A percentile compares a stretch with the other conserved stretches of the same genome.
Conservation (phyloP, 2,113 vertebrate species). For the Panthera leo region DNA sequence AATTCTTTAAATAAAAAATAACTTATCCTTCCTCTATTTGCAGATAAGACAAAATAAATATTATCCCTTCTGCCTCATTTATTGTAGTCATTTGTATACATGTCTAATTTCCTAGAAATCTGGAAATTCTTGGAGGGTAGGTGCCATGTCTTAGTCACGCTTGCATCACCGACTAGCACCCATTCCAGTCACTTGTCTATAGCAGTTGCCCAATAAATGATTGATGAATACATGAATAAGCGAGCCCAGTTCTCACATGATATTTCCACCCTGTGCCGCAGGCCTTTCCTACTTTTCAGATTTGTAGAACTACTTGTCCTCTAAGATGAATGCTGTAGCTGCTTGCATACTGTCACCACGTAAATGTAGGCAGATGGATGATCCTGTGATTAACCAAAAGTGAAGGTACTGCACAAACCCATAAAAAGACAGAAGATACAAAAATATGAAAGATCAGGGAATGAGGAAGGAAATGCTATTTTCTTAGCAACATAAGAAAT, state of each 20-base stretch:
- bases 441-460: not conserved
- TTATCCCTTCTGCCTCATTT: not conserved
- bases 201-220: not conserved
- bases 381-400: not conserved
- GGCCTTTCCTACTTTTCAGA: not conserved
- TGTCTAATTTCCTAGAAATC: not conserved
- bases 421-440: not conserved
- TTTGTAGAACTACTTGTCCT: not conserved
- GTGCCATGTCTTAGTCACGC: not conserved
- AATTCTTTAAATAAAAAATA: slow-evolving; percentile 1
- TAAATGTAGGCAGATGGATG: not conserved
- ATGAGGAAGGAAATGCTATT: not conserved
- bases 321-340: not conserved
- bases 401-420: not conserved
- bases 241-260: not conserved
- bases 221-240: not conserved
- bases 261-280: not conserved
- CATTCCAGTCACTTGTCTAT: not conserved
- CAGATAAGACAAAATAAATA: not conserved
- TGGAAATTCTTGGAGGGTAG: not conserved
- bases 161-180: not conserved
- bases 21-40: not conserved
- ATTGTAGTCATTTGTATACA: not conserved
- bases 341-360: not conserved
- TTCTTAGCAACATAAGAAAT: not conserved